Conservation (phyloP, 2,888 invertebrate species). For the Quadroppia sp. region DNA sequence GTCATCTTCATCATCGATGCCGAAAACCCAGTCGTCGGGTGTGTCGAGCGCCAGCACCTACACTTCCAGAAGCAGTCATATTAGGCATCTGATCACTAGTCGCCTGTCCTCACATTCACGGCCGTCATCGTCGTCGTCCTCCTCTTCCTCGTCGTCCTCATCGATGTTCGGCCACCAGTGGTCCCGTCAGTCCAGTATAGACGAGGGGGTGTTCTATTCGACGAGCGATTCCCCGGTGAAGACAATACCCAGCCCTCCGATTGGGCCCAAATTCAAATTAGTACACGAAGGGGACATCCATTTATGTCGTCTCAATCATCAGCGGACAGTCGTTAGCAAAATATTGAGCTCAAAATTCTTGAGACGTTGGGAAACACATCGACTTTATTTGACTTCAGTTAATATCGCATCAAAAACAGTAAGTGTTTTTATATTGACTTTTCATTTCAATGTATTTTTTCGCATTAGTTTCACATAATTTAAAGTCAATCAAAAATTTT, state of each 20-base stretch:
- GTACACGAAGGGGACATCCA: constrained; percentile 68
- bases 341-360: constrained; percentile 71
- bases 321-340: constrained; percentile 71
- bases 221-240: constrained; percentile 40
- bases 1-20: neutral
- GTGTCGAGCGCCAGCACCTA: neutral
- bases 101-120: constrained; percentile 10
- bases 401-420: constrained; percentile 70
- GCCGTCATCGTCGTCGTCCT: neutral
- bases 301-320: constrained; percentile 71
- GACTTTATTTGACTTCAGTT: constrained; percentile 64
- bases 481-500: neutral
- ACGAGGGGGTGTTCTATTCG: constrained; percentile 40
- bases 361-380: constrained; percentile 72
- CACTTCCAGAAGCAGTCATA: neutral
- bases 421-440: constrained; percentile 52
- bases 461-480: neutral
- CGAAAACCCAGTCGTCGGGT: constrained; percentile 20
- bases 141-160: constrained; percentile 21
- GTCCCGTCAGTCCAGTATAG: constrained; percentile 34
- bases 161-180: constrained; percentile 7
- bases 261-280: constrained; percentile 60
- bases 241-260: constrained; percentile 45
- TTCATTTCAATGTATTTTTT: neutral
- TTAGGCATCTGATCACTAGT: neutral